Conservation (phyloP, 2,888 invertebrate species). For the Epsilonema sp. region DNA sequence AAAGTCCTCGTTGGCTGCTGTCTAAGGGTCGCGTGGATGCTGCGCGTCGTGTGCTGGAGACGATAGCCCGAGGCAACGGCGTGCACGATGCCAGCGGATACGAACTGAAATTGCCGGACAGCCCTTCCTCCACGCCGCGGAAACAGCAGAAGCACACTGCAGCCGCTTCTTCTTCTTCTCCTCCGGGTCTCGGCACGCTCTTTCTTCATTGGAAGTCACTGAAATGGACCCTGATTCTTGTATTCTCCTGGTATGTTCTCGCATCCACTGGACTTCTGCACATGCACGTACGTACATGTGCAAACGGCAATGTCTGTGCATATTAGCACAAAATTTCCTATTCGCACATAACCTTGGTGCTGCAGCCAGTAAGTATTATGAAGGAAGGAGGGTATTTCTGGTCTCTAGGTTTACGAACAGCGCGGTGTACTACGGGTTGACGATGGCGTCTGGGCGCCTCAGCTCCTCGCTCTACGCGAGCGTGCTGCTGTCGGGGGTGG, state of each 20-base stretch:
- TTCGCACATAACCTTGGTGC: too few relatives aligned
- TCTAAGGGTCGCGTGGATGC: background rate
- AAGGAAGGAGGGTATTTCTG: slow-evolving; percentile 16
- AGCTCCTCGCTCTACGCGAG: slow-evolving; percentile 18
- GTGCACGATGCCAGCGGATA: background rate
- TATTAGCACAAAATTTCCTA: background rate
- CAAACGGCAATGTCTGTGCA: background rate
- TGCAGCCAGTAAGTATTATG: background rate
- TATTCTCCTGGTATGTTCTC: too few relatives aligned
- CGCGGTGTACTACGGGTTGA: slow-evolving; percentile 23
- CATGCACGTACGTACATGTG: too few relatives aligned
- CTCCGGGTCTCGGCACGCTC: background rate
- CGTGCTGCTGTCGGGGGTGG: slow-evolving; percentile 19
- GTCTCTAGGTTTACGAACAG: slow-evolving; percentile 22
- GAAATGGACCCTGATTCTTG: too few relatives aligned
- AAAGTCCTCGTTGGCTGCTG: slow-evolving; percentile 7
- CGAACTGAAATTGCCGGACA: too few relatives aligned
- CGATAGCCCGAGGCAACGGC: slow-evolving; percentile 5
- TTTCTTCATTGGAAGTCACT: too few relatives aligned
- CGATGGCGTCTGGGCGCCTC: slow-evolving; percentile 18
- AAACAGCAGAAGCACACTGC: too few relatives aligned
- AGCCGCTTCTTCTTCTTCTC: too few relatives aligned
- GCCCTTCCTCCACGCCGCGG: too few relatives aligned
- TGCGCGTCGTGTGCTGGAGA: background rate
- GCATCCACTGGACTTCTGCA: too few relatives aligned